Percentiles rank a stretch among this genome's conserved stretches.
Evolutionary conservation across 23 tunicate species (phyloP).

Genomic region (Phallusia fumigata): DNA sequence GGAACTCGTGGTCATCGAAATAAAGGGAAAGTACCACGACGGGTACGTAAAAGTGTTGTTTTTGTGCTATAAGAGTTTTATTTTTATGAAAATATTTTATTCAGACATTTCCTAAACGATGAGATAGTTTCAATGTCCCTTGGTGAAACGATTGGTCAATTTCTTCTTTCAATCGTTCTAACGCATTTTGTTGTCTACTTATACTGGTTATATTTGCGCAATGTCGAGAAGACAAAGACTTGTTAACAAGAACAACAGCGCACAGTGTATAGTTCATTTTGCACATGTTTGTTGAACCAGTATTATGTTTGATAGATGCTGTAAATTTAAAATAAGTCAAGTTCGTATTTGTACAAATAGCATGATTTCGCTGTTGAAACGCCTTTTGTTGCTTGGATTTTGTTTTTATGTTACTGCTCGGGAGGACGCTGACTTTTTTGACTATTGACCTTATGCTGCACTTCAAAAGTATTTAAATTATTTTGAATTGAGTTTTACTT

Average conservation of each 20-base stretch:
- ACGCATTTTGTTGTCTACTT: not conserved
- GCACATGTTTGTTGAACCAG: too few relatives aligned
- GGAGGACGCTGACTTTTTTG: too few relatives aligned
- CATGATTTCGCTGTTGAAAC: too few relatives aligned
- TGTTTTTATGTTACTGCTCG: too few relatives aligned
- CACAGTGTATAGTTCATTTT: too few relatives aligned
- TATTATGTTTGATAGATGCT: too few relatives aligned
- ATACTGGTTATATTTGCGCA: not conserved
- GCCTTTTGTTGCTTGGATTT: too few relatives aligned
- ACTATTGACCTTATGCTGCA: too few relatives aligned
- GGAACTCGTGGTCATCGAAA: not conserved
- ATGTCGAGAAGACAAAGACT: not conserved
- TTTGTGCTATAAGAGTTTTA: not conserved
- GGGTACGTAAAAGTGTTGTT: not conserved
- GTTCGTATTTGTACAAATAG: too few relatives aligned
- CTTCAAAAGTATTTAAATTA: too few relatives aligned
- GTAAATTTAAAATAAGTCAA: too few relatives aligned
- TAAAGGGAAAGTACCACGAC: not conserved
- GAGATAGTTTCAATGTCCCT: not conserved
- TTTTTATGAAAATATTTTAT: not conserved
- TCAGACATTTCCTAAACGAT: not conserved
- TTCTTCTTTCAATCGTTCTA: not conserved
- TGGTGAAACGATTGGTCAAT: not conserved
- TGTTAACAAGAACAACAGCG: not conserved
- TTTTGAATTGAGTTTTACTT: too few relatives aligned